These are phyloP conservation scores for Pyrocoelia pectoralis DNA, from an alignment of 2,888 invertebrate species.

Conservation along the genomic window DNA sequence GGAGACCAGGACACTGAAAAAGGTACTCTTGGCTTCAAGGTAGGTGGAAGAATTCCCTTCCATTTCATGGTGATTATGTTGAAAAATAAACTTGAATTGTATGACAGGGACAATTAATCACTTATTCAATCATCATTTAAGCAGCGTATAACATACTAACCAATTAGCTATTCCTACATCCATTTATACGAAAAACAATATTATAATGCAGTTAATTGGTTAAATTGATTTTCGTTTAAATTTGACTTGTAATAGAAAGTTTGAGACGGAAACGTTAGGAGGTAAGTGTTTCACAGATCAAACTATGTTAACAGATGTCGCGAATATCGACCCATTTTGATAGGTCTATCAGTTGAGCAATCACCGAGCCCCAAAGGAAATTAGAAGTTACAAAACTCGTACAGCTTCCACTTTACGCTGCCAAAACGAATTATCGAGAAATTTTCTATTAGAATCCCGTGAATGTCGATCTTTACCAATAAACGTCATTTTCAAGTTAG, in stretches of 20 bases:
- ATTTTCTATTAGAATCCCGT: slow-evolving; percentile 34
- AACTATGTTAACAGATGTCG: slow-evolving; percentile 41
- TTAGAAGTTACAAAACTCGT: slow-evolving; percentile 40
- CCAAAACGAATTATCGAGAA: slow-evolving; percentile 38
- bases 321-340: slow-evolving; percentile 37
- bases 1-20: too few species aligned
- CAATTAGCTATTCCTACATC: too few species aligned
- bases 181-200: too few species aligned
- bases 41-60: too few species aligned
- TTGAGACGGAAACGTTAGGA: slow-evolving; percentile 3
- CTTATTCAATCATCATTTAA: too few species aligned
- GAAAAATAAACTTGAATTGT: too few species aligned
- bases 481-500: slow-evolving; percentile 28
- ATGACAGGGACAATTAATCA: too few species aligned
- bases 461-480: slow-evolving; percentile 31
- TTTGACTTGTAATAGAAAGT: not conserved
- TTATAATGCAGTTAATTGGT: too few species aligned
- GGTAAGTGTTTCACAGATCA: slow-evolving; percentile 29
- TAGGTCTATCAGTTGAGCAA: slow-evolving; percentile 38
- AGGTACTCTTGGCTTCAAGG: too few species aligned
- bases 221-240: not conserved
- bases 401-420: slow-evolving; percentile 36
- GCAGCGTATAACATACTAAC: too few species aligned
- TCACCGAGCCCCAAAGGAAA: slow-evolving; percentile 40
- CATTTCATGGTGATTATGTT: too few species aligned